Evolutionary conservation across 2,113 vertebrate species (phyloP).

Genomic region (Heliornis fulica): DNA sequence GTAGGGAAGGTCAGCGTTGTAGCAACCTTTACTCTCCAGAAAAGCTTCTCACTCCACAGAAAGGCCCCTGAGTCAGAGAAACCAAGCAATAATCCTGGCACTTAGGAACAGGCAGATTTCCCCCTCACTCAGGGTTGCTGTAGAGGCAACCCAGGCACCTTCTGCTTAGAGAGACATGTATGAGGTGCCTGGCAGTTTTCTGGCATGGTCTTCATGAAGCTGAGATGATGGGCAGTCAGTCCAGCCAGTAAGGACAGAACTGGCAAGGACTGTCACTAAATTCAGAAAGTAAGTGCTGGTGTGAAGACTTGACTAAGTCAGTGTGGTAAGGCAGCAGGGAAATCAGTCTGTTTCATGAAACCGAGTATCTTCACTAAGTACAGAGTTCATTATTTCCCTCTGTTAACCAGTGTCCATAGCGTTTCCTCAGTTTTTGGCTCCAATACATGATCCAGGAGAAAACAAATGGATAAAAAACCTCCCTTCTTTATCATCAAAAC

Average conservation of each 20-base stretch:
- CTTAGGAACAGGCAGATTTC: neutral
- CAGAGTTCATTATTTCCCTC: neutral
- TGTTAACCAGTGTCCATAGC: neutral
- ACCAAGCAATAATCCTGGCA: neutral
- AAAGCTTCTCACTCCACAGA: neutral
- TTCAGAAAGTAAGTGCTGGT: neutral
- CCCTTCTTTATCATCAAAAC: neutral
- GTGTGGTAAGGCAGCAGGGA: neutral
- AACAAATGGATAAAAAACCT: neutral
- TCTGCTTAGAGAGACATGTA: neutral
- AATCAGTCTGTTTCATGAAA: neutral
- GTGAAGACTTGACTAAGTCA: neutral
- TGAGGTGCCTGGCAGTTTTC: neutral
- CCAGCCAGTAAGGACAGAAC: neutral
- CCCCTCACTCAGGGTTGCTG: neutral
- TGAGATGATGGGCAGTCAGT: neutral
- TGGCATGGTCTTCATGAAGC: neutral
- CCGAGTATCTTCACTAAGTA: neutral
- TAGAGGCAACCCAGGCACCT: neutral
- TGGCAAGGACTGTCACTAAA: neutral
- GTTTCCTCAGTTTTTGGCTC: neutral
- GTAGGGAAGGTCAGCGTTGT: neutral
- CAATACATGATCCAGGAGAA: neutral
- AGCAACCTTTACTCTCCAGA: neutral
- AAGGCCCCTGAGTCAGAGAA: neutral